Base-by-base conservation (phyloP, 2,797 vertebrate species). In the Enteromius anoplus region DNA sequence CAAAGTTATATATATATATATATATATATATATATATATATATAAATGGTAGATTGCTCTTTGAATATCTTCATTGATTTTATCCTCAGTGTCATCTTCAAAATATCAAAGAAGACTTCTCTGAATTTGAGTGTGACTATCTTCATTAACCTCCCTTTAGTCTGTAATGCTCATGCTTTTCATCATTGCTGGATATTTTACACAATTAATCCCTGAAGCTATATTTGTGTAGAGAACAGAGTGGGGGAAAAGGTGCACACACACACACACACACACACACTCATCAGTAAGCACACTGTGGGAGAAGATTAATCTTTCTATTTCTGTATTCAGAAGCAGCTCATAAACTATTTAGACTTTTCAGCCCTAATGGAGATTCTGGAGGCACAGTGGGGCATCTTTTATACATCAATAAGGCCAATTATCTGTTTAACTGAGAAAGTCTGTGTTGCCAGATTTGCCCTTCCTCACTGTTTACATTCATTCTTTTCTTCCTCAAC, bases 391-490 rank as follows among this genome's bases (percentile, higher is more conserved):
- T 86, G 94, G 98, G 97, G 97, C 94, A 96, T 97, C 96, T 98
- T 98, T 99, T 97, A 99, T 96, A 96, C 96, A 97, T 97, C 96
- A 97, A 97, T 97, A 98, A 98, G 96, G 95, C 96, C 97, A 98
- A 99, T 99, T 98, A 99, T 98, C 96, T 97, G 95, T 97, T 98
- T 98, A 98, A 96, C 94, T 93, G 94, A 92, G 93, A 95, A 95
- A 95, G 79, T 95, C 94, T 93, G 94, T 96, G 94, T 96, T 94
- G 86, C 92, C 90, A 91, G 89, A 95, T 95, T 93, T 94, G 94
- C 94, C 93, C 87, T 92, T 89, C 92, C 90, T 88, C 89, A 88
- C 85, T 90, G 87, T 81, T 78, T 86, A 81, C 66, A 84, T 51
- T 12, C 81, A 55, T 37, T 66, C 45, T 84, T 72, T 75, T 78